A percentile compares a stretch with the other conserved stretches of the same genome.
phyloP scores from a whole-genome alignment of 2,113 vertebrate species.

The Python bivittatus region DNA sequence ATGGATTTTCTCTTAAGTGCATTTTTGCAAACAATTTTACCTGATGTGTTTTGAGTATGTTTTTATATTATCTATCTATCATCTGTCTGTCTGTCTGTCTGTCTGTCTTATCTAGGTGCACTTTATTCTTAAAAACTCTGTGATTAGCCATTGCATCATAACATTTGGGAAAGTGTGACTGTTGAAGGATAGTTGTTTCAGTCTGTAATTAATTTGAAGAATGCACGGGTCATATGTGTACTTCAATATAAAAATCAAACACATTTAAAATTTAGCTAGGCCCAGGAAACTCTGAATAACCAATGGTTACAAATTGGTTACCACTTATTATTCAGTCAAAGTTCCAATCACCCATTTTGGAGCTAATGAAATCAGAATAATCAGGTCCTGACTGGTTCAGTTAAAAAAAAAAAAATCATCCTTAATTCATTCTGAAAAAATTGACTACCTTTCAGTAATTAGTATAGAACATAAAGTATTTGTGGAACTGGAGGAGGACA shows the following conservation, averaged over 20 bases:
- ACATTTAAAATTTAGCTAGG: neutral
- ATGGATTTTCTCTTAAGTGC: neutral
- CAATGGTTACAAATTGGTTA: too few relatives aligned
- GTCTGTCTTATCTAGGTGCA: neutral
- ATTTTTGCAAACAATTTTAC: neutral
- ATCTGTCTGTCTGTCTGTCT: neutral
- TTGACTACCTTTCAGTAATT: too few relatives aligned
- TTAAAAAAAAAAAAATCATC: too few relatives aligned
- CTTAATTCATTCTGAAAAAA: too few relatives aligned
- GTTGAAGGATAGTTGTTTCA: neutral
- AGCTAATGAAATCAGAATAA: too few relatives aligned
- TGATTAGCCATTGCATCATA: neutral
- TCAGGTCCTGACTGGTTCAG: too few relatives aligned
- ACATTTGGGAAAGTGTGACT: neutral
- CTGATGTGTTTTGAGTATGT: neutral
- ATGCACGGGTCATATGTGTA: neutral
- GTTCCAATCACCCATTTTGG: too few relatives aligned
- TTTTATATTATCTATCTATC: neutral
- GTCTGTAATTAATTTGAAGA: neutral
- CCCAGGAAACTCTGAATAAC: too few relatives aligned
- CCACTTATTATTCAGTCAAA: too few relatives aligned
- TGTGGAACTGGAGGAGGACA: too few relatives aligned
- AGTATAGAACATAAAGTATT: too few relatives aligned
- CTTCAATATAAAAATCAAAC: neutral
- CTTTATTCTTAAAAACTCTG: neutral